Percentiles rank a stretch among this genome's conserved stretches.
phyloP scores from a whole-genome alignment of 2,888 invertebrate species.

The Linnaemya vulpina region DNA sequence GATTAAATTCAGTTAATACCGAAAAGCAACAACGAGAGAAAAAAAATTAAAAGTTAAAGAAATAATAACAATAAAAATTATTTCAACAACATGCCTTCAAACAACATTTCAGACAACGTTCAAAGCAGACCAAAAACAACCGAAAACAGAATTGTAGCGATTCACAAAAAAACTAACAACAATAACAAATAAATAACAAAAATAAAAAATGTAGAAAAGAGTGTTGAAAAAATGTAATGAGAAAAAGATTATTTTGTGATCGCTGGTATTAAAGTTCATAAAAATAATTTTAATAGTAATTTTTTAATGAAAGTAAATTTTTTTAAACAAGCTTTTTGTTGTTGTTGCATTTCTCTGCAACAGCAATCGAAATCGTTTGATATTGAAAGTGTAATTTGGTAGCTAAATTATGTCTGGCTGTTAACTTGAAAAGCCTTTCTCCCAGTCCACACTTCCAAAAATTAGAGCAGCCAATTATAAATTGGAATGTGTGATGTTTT shows the following conservation, averaged over 20 bases:
- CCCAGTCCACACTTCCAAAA: background rate
- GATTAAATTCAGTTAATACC: conserved; percentile 45
- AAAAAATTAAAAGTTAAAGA: conserved; percentile 15
- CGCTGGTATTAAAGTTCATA: conserved; percentile 50
- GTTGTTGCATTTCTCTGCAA: background rate
- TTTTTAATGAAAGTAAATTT: conserved; percentile 62
- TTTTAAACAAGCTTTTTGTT: background rate
- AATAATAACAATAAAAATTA: too few species aligned
- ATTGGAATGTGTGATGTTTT: conserved; percentile 9
- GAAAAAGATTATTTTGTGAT: conserved; percentile 26
- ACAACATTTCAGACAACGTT: conserved; percentile 40
- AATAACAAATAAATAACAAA: background rate
- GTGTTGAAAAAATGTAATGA: conserved; percentile 38
- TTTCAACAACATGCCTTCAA: conserved; percentile 45
- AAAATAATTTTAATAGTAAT: conserved; percentile 47
- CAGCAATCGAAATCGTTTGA: background rate
- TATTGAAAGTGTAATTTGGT: conserved; percentile 39
- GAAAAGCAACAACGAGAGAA: background rate
- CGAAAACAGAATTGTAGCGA: conserved; percentile 16
- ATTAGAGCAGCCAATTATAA: background rate
- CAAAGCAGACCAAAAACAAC: conserved; percentile 3
- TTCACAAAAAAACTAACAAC: background rate
- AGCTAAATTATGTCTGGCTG: background rate
- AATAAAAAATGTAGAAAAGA: conserved; percentile 32
- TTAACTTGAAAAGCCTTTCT: conserved; percentile 14